Base-by-base conservation (phyloP, 2,113 vertebrate genomes). In the Leucosticte australis region DNA sequence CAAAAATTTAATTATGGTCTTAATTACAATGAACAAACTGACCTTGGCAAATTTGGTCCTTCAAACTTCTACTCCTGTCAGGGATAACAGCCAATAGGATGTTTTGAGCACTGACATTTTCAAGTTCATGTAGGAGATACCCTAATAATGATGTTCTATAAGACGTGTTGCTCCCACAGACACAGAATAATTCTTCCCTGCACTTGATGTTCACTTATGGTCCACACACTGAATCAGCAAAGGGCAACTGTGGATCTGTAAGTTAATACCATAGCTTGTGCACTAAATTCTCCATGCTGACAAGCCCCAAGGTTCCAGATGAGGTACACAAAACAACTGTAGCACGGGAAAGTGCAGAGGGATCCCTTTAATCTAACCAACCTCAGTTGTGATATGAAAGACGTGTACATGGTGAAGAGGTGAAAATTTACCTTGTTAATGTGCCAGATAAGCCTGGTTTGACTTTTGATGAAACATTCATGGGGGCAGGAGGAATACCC, bases 401-500 rank as follows among this genome's bases (percentile, higher is more conserved):
- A 50, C 0, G 4, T 42, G 6, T 33, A 63, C 0, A 0, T 30
- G 24, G 16, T 42, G 44, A 88, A 78, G 23, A 91, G 57, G 14
- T 65, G 68, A 77, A 79, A 93, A 70, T 10, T 71, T 74, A 42
- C 9, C 19, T 70, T 87, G 15, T 49, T 52, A 24, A 35, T 60
- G 11, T 71, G 18, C 52, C 49, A 47, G 7, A 69, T 55, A 87
- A 77, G 10, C 21, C 19, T 81, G 42, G 19, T 73, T 65, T 77
- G 44, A 63, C 42, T 83, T 90, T 49, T 83, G 37, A 62, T 65
- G 20, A 46, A 59, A 78, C 21, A 78, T 84, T 89, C 13, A 35
- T 0, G 0, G 10, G 4, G 22, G 7, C 18, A 5, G 50, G 8
- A 6, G 23, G 7, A 87, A 47, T 39, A 86, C 37, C 59, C 39